phyloP scores from a whole-genome alignment of 2,113 vertebrate species.

The Epinephelus fuscoguttatus region DNA sequence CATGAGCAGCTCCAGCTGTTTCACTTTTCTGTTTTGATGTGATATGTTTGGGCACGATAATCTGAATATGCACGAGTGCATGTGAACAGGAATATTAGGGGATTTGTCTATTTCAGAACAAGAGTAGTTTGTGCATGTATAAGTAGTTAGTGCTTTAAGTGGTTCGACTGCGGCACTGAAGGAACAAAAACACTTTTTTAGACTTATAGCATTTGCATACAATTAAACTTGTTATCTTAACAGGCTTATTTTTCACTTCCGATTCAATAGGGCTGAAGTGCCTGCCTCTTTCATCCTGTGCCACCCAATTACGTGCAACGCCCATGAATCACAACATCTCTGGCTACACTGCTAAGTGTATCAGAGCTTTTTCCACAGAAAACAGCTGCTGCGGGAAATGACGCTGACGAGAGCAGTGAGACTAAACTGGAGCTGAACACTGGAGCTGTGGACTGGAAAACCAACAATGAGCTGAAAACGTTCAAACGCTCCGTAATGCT shows the following conservation, averaged over 20 bases:
- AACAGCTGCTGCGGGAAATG: constrained; percentile 4
- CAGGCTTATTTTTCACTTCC: background rate
- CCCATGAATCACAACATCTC: background rate
- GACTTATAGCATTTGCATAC: background rate
- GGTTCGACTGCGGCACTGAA: no score
- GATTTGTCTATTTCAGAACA: no score
- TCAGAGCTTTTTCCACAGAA: background rate
- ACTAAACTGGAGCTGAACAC: background rate
- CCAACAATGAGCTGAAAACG: background rate
- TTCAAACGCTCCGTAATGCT: background rate
- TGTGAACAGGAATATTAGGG: no score
- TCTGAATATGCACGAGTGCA: no score
- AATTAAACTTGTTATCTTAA: background rate
- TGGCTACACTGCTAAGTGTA: background rate
- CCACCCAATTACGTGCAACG: background rate
- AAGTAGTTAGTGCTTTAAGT: no score
- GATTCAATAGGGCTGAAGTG: background rate
- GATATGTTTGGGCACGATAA: no score
- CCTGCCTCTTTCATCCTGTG: background rate
- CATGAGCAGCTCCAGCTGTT: no score
- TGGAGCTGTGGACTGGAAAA: background rate
- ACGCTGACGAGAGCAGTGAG: background rate
- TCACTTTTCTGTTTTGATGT: no score
- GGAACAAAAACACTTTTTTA: background rate
- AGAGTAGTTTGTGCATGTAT: no score